Conservation (phyloP, 2,888 invertebrate species). For the Agapetus fuscipes region DNA sequence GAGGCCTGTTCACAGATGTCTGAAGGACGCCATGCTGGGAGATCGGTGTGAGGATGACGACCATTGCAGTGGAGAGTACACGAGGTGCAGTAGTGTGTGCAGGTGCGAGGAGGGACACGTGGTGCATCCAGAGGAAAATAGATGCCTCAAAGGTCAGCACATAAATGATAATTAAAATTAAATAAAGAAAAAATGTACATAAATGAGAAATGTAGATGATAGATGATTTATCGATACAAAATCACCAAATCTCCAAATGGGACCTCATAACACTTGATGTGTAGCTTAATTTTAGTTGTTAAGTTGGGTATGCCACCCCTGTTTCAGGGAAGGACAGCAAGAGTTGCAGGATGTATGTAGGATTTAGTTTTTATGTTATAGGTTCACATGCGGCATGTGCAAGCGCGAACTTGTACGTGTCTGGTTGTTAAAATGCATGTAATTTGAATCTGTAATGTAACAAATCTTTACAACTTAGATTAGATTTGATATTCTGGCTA, state of each 20-base stretch:
- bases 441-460: no score
- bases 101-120: slow-evolving; percentile 37
- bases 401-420: no score
- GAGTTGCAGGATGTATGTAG: no score
- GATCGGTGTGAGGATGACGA: slow-evolving; percentile 39
- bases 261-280: neutral
- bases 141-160: slow-evolving; percentile 36
- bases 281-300: neutral
- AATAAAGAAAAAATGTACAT: neutral
- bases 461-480: no score
- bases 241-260: no score
- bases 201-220: neutral
- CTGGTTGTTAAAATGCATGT: no score
- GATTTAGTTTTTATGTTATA: no score
- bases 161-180: no score
- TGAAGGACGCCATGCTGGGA: slow-evolving; percentile 36
- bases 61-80: slow-evolving; percentile 39
- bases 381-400: no score
- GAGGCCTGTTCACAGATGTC: slow-evolving; percentile 31
- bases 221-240: neutral
- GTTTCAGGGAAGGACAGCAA: neutral
- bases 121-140: slow-evolving; percentile 33
- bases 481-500: no score
- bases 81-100: slow-evolving; percentile 38
- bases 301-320: neutral